phyloP scores from a whole-genome alignment of 2,888 invertebrate species.

The Lordiphosa andalusiaca region DNA sequence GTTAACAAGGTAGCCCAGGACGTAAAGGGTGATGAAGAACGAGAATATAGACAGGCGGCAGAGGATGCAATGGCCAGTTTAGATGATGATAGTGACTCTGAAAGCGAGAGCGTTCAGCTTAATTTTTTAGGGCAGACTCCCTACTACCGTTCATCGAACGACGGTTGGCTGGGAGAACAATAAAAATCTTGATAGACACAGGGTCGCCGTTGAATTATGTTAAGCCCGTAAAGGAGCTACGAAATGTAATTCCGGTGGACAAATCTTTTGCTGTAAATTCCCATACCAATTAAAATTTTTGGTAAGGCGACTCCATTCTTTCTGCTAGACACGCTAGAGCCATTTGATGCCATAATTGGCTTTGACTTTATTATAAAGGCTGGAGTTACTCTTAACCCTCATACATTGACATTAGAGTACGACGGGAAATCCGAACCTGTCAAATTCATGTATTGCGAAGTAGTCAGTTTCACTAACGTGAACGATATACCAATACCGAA shows the following conservation, averaged over 20 bases:
- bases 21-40: neutral
- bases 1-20: slow-evolving; percentile 10
- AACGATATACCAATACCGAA: slow-evolving; percentile 12
- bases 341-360: slow-evolving; percentile 19
- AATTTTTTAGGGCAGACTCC: slow-evolving; percentile 12
- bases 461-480: slow-evolving; percentile 20
- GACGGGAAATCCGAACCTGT: slow-evolving; percentile 9
- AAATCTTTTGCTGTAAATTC: slow-evolving; percentile 19
- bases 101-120: neutral
- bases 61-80: slow-evolving; percentile 3
- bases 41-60: slow-evolving; percentile 2
- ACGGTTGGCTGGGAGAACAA: slow-evolving; percentile 20
- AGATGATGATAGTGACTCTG: slow-evolving; percentile 8
- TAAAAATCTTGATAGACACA: slow-evolving; percentile 21
- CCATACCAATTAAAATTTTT: slow-evolving; percentile 19
- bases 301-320: slow-evolving; percentile 7
- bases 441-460: slow-evolving; percentile 4
- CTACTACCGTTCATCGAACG: slow-evolving; percentile 21
- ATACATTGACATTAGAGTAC: too few species aligned
- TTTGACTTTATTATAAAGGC: slow-evolving; percentile 4
- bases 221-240: slow-evolving; percentile 19
- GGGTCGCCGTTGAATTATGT: slow-evolving; percentile 19
- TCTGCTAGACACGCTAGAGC: slow-evolving; percentile 4
- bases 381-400: slow-evolving; percentile 5
- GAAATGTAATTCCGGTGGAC: slow-evolving; percentile 9